Base-by-base conservation (phyloP, 2,113 vertebrate species). In the Apteryx owenii region DNA sequence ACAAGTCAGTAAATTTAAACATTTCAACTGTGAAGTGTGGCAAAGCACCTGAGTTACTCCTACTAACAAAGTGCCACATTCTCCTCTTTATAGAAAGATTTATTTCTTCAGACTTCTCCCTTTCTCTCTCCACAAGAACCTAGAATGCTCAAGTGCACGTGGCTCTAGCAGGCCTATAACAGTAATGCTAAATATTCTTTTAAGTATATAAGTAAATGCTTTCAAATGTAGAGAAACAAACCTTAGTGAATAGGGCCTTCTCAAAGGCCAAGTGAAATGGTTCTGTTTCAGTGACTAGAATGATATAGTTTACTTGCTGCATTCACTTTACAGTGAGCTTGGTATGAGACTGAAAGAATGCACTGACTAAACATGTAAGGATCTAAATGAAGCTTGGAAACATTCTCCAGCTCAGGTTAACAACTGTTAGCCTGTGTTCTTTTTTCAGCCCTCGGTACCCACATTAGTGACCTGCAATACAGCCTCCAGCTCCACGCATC, bases 21-120 rank as follows among this genome's bases (percentile, higher is more conserved):
- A n/a, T 28, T 85, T 94, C 56, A 81, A 4, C 50, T 85, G 23
- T 71, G 69, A 62, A 66, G 64, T 2, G 7, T 91, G 76, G 81
- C 87, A 94, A 66, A 94, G 81, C 94, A 95, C 85, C 78, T 4
- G 40, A 95, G 79, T 92, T 88, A 66, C 46, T 81, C 44, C 51
- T 88, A 44, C 62, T 80, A 13, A 51, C 26, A 25, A 90, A 93
- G 31, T 42, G 78, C 58, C 66, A 93, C 83, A 50, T 71, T 70
- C 42, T 83, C 46, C 21, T 80, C 62, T 65, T 69, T 26, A 38
- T 25, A 70, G 33, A 38, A 44, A 54, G 4, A 42, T 23, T 16
- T 58, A 5, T 62, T 83, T 92, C 17, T 36, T 81, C 75, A 91
- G 33, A 51, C 23, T 51, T 44, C 42, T 68, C 46, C 36, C 10